phyloP scores from a whole-genome alignment of 2,888 invertebrate genomes.

The Trichacis sp. region DNA sequence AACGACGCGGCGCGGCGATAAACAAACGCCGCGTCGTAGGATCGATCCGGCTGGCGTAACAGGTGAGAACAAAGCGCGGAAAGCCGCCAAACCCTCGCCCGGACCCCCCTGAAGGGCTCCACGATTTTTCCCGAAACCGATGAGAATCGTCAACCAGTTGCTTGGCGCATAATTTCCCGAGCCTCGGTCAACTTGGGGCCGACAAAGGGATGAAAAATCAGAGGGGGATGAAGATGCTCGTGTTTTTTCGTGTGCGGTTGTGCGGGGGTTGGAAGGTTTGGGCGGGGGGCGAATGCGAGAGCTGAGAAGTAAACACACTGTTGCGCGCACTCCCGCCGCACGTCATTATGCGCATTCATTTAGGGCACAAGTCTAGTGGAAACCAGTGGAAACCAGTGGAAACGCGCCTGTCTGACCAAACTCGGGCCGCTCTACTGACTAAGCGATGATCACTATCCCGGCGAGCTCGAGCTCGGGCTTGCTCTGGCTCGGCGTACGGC shows the following conservation, averaged over 20 bases:
- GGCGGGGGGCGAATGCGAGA: neutral
- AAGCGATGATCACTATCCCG: slow-evolving; percentile 46
- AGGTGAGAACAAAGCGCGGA: slow-evolving; percentile 38
- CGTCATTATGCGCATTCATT: slow-evolving; percentile 5
- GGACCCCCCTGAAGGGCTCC: too few species aligned
- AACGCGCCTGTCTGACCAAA: slow-evolving; percentile 54
- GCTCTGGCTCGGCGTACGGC: slow-evolving; percentile 36
- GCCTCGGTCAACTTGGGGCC: too few species aligned
- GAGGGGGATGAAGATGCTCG: too few species aligned
- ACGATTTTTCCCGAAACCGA: too few species aligned
- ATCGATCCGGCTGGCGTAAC: slow-evolving; percentile 39
- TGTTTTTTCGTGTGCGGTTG: too few species aligned
- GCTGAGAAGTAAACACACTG: slow-evolving; percentile 3
- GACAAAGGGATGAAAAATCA: too few species aligned
- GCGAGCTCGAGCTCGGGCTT: slow-evolving; percentile 31
- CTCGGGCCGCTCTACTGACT: slow-evolving; percentile 66
- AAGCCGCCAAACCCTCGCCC: neutral
- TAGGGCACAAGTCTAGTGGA: slow-evolving; percentile 10
- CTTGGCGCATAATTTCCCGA: too few species aligned
- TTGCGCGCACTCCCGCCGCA: slow-evolving; percentile 7
- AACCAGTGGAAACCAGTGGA: slow-evolving; percentile 12
- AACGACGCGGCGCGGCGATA: slow-evolving; percentile 5
- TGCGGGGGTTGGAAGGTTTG: too few species aligned
- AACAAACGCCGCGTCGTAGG: slow-evolving; percentile 22
- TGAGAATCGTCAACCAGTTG: too few species aligned